Percentiles rank a stretch among this genome's conserved stretches.
phyloP scores from a whole-genome alignment of 2,888 invertebrate genomes.

The Mesochorus sp. region DNA sequence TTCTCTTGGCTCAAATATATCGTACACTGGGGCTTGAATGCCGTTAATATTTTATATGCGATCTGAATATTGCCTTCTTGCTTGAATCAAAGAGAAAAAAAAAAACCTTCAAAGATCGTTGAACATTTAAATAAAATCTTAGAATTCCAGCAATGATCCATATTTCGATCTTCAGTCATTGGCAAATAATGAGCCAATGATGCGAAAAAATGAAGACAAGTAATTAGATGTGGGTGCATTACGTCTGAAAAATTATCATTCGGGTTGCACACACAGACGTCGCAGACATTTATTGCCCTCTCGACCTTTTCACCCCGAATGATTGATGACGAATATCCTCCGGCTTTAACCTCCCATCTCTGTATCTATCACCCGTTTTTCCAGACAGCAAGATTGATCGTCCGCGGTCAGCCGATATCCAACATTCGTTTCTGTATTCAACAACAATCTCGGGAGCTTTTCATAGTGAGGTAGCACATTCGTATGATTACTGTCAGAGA shows the following conservation, averaged over 20 bases:
- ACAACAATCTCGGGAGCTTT: constrained; percentile 17
- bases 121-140: neutral
- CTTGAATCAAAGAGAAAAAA: neutral
- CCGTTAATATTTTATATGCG: constrained; percentile 1
- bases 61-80: neutral
- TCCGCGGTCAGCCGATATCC: constrained; percentile 34
- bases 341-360: constrained; percentile 4
- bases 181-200: constrained; percentile 37
- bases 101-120: neutral
- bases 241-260: constrained; percentile 40
- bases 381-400: constrained; percentile 59
- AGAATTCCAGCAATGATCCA: neutral
- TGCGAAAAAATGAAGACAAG: neutral
- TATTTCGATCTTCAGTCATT: constrained; percentile 6
- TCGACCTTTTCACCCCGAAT: constrained; percentile 53
- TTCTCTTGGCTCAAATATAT: constrained; percentile 25
- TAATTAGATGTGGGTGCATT: constrained; percentile 16
- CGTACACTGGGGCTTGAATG: neutral
- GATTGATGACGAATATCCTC: constrained; percentile 51
- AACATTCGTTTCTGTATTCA: constrained; percentile 47
- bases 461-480: constrained; percentile 50
- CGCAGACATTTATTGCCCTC: constrained; percentile 58
- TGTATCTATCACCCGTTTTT: constrained; percentile 14
- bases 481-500: constrained; percentile 29
- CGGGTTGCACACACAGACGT: constrained; percentile 10